phyloP scores from a whole-genome alignment of 2,113 vertebrate species.

The Origma solitaria region DNA sequence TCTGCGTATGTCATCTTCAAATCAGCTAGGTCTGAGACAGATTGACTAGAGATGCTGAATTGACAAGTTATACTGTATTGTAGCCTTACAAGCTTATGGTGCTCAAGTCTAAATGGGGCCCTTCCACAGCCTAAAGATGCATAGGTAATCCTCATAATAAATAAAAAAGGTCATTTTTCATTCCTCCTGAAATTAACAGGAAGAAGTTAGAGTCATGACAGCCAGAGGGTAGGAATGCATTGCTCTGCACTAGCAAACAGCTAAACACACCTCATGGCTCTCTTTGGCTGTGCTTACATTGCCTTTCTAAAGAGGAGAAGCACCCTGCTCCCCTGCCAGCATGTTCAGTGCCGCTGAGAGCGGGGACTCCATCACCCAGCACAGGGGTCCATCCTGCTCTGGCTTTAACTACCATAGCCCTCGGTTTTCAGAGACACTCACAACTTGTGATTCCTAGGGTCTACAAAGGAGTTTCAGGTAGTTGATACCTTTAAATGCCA shows the following conservation, averaged over 20 bases:
- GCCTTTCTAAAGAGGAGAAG: neutral
- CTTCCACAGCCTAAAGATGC: neutral
- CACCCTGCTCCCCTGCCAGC: neutral
- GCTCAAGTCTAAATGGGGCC: neutral
- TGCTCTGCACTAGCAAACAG: neutral
- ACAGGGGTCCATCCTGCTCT: neutral
- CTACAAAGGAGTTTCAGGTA: neutral
- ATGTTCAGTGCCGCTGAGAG: neutral
- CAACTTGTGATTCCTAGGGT: neutral
- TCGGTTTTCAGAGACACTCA: neutral
- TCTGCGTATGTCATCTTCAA: neutral
- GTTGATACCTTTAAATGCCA: neutral
- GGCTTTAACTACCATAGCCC: fast-evolving
- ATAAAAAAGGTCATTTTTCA: neutral
- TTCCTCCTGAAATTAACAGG: neutral
- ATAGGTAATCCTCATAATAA: neutral
- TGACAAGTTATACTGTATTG: neutral
- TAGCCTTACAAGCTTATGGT: neutral
- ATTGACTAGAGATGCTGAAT: neutral
- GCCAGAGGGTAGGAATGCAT: neutral
- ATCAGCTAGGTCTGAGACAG: neutral
- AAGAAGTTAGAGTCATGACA: neutral
- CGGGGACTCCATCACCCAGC: neutral
- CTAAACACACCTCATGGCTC: neutral
- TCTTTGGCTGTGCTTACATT: neutral